Base-by-base conservation (phyloP, 2,797 vertebrate genomes). In the Xiphophorus birchmanni region DNA sequence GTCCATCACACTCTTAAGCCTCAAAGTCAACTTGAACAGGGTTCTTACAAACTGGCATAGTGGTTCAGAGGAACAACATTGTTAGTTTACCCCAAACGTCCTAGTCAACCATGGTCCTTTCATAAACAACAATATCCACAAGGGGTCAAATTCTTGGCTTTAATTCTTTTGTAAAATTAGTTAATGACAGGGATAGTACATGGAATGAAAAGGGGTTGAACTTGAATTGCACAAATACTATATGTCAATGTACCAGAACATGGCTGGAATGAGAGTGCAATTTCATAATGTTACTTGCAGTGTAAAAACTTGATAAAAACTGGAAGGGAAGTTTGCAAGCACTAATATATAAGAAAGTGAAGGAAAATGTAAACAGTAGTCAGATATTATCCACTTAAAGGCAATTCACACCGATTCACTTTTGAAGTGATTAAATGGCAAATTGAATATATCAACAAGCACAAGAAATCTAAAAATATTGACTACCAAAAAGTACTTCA, bases 361-460 rank as follows among this genome's bases (percentile, higher is more conserved):
- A 73, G 35, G 44, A 18, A 5, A 47, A 72, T 11, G 42, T 29
- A 48, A 78, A 72, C 82, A 84, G 50, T 74, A 76, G 72, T 84
- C 86, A 69, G 32, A 1, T 1, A 32, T 37, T 40, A n/a, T 88
- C 77, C 71, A 89, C 84, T 89, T 78, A 74, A 83, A 87, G 77
- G 83, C 75, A 58, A 77, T 88, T 76, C 75, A 65, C 77, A 47
- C 78, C 54, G 32, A 69, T 77, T 79, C 67, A 23, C 63, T 67
- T 86, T 75, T 76, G 13, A 23, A 1, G 44, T 82, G 84, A 88
- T 84, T 86, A 86, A 91, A 88, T 60, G 78, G 81, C 45, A 78
- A 80, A 80, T 79, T 75, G 73, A 76, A 77, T 76, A 85, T 92
- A 90, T 91, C 89, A 91, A 87, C 88, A 91, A 67, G 74, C 58